Evolutionary conservation across 2,797 vertebrate genomes (phyloP).

Genomic region (Notolabrus celidotus): DNA sequence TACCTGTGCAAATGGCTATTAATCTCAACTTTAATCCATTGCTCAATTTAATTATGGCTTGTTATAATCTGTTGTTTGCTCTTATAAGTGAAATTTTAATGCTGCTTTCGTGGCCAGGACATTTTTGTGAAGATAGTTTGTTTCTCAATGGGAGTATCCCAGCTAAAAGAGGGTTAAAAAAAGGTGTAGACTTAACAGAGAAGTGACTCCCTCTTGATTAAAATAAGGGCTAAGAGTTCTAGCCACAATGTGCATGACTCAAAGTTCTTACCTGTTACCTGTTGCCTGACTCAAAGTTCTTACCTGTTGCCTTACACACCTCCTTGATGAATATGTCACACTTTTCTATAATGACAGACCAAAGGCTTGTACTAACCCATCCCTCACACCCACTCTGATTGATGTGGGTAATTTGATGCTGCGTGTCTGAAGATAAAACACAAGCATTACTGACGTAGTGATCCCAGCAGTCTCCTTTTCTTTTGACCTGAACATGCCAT

Average conservation of each 20-base stretch:
- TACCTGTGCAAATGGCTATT: too few relatives aligned
- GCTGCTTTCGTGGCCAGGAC: too few relatives aligned
- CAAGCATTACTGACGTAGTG: constrained; percentile 17
- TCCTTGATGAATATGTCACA: constrained; percentile 60
- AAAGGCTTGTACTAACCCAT: constrained; percentile 48
- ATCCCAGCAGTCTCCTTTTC: constrained; percentile 35
- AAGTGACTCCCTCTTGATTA: constrained; percentile 11
- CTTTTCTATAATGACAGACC: constrained; percentile 69
- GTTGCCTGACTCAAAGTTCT: not conserved
- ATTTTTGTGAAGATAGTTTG: too few relatives aligned
- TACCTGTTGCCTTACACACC: constrained; percentile 15
- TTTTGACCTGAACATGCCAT: constrained; percentile 55
- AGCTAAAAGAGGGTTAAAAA: too few relatives aligned
- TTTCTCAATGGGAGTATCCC: too few relatives aligned
- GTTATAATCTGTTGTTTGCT: too few relatives aligned
- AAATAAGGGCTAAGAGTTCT: not conserved
- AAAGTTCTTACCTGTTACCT: constrained; percentile 5
- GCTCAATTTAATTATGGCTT: too few relatives aligned
- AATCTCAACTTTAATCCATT: too few relatives aligned
- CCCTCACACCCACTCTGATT: constrained; percentile 56
- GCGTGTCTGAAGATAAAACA: constrained; percentile 70
- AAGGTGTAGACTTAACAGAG: too few relatives aligned
- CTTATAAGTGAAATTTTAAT: too few relatives aligned
- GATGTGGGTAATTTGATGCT: constrained; percentile 73
- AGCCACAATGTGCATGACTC: not conserved